phyloP scores from a whole-genome alignment of 2,797 vertebrate genomes.

The Bovichtus diacanthus region DNA sequence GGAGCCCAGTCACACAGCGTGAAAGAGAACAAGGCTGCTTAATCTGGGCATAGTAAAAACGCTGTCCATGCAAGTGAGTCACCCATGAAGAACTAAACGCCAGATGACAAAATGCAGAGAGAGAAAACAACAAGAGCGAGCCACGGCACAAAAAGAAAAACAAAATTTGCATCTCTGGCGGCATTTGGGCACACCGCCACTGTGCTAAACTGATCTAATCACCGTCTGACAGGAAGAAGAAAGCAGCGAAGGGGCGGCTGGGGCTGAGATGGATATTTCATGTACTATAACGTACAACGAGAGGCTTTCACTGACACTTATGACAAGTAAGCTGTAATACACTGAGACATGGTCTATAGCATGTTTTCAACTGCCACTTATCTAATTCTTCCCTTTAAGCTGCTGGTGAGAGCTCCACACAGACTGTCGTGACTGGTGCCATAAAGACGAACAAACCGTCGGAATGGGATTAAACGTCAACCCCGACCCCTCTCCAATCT shows the following conservation, averaged over 20 bases:
- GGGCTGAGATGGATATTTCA: slow-evolving; percentile 52
- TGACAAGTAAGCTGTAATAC: slow-evolving; percentile 45
- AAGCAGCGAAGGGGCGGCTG: slow-evolving; percentile 39
- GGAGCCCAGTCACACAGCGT: slow-evolving; percentile 61
- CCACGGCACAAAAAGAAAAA: slow-evolving; percentile 53
- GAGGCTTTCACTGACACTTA: slow-evolving; percentile 58
- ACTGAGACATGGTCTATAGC: slow-evolving; percentile 27
- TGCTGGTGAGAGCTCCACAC: slow-evolving; percentile 32
- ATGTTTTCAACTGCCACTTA: slow-evolving; percentile 63
- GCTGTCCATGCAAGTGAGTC: slow-evolving; percentile 59
- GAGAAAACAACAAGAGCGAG: slow-evolving; percentile 45
- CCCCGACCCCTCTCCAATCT: slow-evolving; percentile 53
- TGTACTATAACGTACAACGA: slow-evolving; percentile 44
- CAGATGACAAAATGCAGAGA: slow-evolving; percentile 66
- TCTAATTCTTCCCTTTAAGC: slow-evolving; percentile 61
- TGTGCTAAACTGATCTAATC: slow-evolving; percentile 66
- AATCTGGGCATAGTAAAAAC: slow-evolving; percentile 65
- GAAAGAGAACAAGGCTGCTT: slow-evolving; percentile 66
- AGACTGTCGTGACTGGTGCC: slow-evolving; percentile 33
- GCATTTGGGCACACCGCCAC: slow-evolving; percentile 60
- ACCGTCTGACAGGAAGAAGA: slow-evolving; percentile 49
- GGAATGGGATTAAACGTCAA: slow-evolving; percentile 64
- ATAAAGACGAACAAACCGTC: slow-evolving; percentile 54
- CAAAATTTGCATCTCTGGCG: slow-evolving; percentile 65
- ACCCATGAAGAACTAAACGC: slow-evolving; percentile 60